phyloP scores from a whole-genome alignment of 2,113 vertebrate genomes.

The Eubucco bourcierii region DNA sequence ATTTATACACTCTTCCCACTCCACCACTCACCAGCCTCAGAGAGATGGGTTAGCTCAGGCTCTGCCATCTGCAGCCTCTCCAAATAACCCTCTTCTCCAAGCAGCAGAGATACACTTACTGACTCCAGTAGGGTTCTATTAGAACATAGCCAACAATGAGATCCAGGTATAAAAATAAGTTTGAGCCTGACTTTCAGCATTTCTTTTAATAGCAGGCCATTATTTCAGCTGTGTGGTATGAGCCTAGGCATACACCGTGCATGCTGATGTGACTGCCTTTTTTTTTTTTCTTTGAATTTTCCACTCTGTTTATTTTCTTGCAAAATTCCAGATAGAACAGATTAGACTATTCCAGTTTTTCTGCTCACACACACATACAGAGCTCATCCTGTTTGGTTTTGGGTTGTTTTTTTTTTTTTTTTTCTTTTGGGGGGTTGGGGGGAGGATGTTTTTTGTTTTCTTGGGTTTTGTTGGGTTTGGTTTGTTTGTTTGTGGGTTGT shows the following conservation, averaged over 20 bases:
- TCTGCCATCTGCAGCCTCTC: background rate
- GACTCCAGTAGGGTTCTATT: accelerated
- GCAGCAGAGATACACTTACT: background rate
- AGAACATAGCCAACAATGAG: background rate
- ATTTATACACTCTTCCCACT: background rate
- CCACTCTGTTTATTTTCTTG: background rate
- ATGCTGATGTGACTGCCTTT: background rate
- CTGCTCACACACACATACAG: background rate
- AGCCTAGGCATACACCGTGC: background rate
- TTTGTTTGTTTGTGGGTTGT: no score
- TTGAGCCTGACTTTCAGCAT: background rate
- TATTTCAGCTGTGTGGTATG: background rate
- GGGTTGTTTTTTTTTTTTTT: no score
- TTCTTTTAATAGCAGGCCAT: background rate
- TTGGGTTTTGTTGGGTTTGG: no score
- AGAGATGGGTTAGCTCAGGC: background rate
- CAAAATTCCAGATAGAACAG: background rate
- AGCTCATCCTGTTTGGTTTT: no score
- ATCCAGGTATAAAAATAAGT: background rate
- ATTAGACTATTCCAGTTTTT: background rate
- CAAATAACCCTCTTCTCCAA: background rate
- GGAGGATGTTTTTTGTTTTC: no score
- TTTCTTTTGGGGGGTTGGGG: no score
- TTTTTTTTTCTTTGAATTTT: background rate
- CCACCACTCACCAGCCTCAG: background rate